A percentile compares a stretch with the other conserved stretches of the same genome.
Conservation (phyloP, 2,113 vertebrate species). For the Actenoides hombroni region DNA sequence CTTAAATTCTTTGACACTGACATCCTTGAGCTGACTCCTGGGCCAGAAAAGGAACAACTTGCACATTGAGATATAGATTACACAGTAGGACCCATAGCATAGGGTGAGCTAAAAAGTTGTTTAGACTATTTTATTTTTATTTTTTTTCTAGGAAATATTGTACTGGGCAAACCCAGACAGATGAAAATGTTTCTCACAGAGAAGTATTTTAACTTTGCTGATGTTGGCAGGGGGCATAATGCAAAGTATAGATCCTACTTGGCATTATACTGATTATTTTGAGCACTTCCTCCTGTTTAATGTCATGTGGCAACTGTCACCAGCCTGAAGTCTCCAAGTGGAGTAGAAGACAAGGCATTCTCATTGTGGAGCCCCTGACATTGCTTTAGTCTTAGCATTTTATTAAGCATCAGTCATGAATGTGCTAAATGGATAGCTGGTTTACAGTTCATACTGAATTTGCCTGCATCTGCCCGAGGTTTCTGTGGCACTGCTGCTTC, state of each 20-base stretch:
- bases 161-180: background rate
- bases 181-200: background rate
- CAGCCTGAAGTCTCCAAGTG: background rate
- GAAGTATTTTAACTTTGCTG: background rate
- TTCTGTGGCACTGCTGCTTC: background rate
- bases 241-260: background rate
- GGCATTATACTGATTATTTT: background rate
- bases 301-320: background rate
- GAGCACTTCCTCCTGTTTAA: background rate
- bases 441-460: rapidly evolving
- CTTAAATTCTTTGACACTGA: background rate
- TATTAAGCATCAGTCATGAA: background rate
- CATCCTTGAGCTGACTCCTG: background rate
- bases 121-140: background rate
- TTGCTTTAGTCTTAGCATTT: background rate
- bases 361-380: background rate
- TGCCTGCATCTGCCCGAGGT: background rate
- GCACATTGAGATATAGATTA: background rate
- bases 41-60: background rate
- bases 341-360: background rate
- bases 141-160: background rate
- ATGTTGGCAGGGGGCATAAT: background rate
- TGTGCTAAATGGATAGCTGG: background rate
- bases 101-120: background rate
- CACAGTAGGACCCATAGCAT: background rate